Evolutionary conservation across 1,140 invertebrate species (phyloP).

Genomic region (Danaus melanippus): DNA sequence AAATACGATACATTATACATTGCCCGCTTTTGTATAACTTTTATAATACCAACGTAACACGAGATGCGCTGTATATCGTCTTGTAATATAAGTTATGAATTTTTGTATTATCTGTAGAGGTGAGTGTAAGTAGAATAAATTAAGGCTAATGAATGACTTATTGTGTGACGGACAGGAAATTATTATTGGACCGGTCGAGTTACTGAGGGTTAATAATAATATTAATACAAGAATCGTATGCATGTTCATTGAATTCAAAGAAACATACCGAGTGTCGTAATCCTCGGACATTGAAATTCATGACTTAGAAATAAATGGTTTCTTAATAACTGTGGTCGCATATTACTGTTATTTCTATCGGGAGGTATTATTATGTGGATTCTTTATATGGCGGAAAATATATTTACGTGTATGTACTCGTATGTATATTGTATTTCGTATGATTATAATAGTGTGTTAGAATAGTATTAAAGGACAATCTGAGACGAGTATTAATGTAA

Average conservation of each 20-base stretch:
- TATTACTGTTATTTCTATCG: no score
- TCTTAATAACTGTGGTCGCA: no score
- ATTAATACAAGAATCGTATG: not conserved
- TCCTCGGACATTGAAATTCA: no score
- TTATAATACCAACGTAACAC: constrained; percentile 21
- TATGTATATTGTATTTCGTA: no score
- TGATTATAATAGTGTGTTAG: no score
- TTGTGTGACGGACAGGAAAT: constrained; percentile 65
- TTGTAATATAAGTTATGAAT: constrained; percentile 17
- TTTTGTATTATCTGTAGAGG: constrained; percentile 36
- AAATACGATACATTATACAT: constrained; percentile 36
- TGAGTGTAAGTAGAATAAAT: constrained; percentile 64
- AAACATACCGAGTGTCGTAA: constrained; percentile 4
- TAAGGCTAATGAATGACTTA: constrained; percentile 70
- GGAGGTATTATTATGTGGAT: no score
- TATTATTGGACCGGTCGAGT: constrained; percentile 49
- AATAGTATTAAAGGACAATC: no score
- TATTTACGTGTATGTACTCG: no score
- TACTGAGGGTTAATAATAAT: constrained; percentile 18
- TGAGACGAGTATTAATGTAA: no score
- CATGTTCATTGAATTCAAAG: constrained; percentile 14
- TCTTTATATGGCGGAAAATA: no score
- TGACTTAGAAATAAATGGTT: no score
- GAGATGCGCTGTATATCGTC: constrained; percentile 28
- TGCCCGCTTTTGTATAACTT: constrained; percentile 31